These are phyloP conservation scores for Resseliella maxima DNA, from an alignment of 2,888 invertebrate species.

Conservation along the genomic window DNA sequence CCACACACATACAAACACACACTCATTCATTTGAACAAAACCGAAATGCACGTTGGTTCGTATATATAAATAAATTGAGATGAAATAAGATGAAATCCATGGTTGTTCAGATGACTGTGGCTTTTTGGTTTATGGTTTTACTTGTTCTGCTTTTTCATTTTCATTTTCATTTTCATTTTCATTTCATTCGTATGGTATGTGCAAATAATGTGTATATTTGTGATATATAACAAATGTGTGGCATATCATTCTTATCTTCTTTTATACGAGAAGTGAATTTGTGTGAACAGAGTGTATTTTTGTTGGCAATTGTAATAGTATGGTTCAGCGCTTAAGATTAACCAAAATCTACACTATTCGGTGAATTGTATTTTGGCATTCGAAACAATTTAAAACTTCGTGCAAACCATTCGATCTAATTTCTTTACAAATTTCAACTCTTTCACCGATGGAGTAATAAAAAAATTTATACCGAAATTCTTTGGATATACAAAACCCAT, in stretches of 20 bases:
- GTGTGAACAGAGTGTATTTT: not conserved
- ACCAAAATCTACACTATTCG: not conserved
- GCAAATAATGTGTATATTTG: constrained; percentile 48
- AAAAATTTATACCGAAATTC: not conserved
- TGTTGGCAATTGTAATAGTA: not conserved
- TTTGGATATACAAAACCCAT: not conserved
- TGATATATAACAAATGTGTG: not conserved
- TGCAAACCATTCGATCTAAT: not conserved
- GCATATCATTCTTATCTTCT: constrained; percentile 45
- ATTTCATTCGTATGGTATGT: not conserved
- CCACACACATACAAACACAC: too few relatives aligned
- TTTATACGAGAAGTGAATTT: not conserved
- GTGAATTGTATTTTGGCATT: not conserved
- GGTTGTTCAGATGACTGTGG: constrained; percentile 18
- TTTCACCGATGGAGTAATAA: too few relatives aligned
- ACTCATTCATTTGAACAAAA: not conserved
- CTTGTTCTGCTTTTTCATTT: constrained; percentile 46
- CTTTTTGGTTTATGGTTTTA: constrained; percentile 34
- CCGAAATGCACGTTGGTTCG: not conserved
- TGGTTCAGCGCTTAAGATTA: constrained; percentile 42
- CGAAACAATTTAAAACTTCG: not conserved
- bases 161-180: constrained; percentile 20
- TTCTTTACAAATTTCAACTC: too few relatives aligned
- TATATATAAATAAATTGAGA: not conserved
- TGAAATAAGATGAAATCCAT: constrained; percentile 21